A percentile compares a stretch with the other conserved stretches of the same genome.
phyloP scores from a whole-genome alignment of 2,888 invertebrate genomes.

The Drosophila vallismaia region DNA sequence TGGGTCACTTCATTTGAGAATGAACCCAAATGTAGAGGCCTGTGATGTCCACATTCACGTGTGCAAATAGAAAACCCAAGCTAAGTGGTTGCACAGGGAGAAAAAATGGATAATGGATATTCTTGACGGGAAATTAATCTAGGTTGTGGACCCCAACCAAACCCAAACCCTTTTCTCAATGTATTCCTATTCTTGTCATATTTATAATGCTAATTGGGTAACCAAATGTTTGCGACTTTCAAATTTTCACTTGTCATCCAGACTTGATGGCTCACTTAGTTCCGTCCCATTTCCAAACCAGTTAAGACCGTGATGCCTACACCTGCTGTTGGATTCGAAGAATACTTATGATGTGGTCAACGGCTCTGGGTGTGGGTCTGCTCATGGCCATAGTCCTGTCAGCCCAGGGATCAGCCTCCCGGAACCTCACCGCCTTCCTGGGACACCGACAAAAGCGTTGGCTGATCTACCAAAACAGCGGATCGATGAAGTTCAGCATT shows the following conservation, averaged over 20 bases:
- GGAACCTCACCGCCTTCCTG: conserved; percentile 63
- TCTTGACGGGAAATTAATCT: not conserved
- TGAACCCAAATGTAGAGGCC: conserved; percentile 19
- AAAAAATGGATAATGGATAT: not conserved
- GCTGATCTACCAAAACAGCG: conserved; percentile 66
- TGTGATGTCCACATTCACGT: conserved; percentile 50
- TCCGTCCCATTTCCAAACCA: conserved; percentile 13
- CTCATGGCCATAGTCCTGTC: conserved; percentile 8
- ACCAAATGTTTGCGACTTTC: conserved; percentile 61
- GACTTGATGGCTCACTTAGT: conserved; percentile 54
- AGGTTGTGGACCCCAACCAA: not conserved
- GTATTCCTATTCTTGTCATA: conserved; percentile 32
- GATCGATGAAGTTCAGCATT: conserved; percentile 62
- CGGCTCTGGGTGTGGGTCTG: conserved; percentile 13
- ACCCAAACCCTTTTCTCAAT: not conserved
- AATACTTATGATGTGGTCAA: conserved; percentile 40
- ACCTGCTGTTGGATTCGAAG: conserved; percentile 43
- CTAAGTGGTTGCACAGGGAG: conserved; percentile 4
- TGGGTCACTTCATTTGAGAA: conserved; percentile 34
- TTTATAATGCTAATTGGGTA: conserved; percentile 62
- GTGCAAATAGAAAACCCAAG: conserved; percentile 65
- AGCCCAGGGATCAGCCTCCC: conserved; percentile 3
- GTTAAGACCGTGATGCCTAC: conserved; percentile 17
- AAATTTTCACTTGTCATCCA: conserved; percentile 63
- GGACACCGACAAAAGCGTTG: conserved; percentile 65